Base-by-base conservation (phyloP, 92 coral and sea anemone species). In the Meandrina meandrites region DNA sequence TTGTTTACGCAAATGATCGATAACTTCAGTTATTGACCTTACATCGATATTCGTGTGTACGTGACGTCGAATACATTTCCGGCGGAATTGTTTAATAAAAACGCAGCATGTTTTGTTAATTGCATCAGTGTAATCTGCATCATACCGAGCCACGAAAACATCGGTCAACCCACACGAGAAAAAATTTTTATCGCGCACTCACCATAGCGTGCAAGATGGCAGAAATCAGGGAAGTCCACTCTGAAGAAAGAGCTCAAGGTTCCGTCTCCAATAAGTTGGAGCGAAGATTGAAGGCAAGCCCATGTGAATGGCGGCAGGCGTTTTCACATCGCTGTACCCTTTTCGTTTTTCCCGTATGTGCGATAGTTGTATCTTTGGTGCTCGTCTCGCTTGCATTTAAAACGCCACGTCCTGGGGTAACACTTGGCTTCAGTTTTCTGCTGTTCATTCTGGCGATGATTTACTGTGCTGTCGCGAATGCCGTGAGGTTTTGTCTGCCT, bases 401-500 rank as follows among this genome's bases (percentile, higher is more conserved):
- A 60, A 84, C 72, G 8, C 57, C 80, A 2, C 80, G 73, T 14
- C 87, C 87, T 1, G 87, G 80, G 2, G 42, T 84, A 0, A 56
- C 74, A 7, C 80, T 84, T 57, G 87, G 87, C 30, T 84, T 57
- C 69, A 84, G 87, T 56, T 84, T 84, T 75, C 17, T 84, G 12
- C 80, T 84, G 57, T 73, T 84, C 57, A 40, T 84, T 18, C 73
- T 84, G 35, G 80, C 87, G 18, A 84, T 75, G 24, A 36, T 84
- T 54, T 84, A 84, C 53, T 84, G 87, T 2, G 80, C 53, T 56
- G 36, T 84, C 34, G 87, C 80, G 30, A 84, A 57, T 56, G 56
- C 66, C 28, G 35, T 84, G 57, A 84, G 24, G 87, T n/a, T 8
- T 37, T 73, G 86, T 68, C 7, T 82, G 86, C 62, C 86, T 31